Base-by-base conservation (phyloP, 2,797 vertebrate species). In the Threskiornis aethiopicus region DNA sequence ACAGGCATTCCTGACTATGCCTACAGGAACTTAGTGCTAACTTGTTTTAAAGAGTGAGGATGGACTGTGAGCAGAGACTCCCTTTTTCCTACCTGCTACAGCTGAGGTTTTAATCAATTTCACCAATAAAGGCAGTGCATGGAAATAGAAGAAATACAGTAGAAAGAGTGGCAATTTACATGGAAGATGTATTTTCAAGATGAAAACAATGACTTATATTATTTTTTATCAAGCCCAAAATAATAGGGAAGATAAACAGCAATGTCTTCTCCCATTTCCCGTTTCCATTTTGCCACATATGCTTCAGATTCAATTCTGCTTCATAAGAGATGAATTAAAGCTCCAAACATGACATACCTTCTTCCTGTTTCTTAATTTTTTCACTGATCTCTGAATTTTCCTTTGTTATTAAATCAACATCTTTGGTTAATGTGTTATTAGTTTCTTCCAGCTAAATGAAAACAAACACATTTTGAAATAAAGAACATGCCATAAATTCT, bases 361-460 rank as follows among this genome's bases (percentile, higher is more conserved):
- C 98, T 22, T 99, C 98, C 90, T 98, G 97, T 94, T 95, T 95
- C 84, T 78, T 98, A 44, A 99, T 96, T 96, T 98, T 99, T 94
- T 99, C 99, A 69, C 84, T 98, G 81, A 99, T 94, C 20, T 99
- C 99, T 4, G 98, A 59, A 97, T 99, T 99, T 97, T 99, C 99
- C 97, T 99, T 99, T 96, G 98, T 99, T 97, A 99, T 97, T 96
- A 98, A 98, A 97, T 99, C 99, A 94, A 99, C 98, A 83, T 99
- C 99, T 99, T 99, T 99, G 98, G 99, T 99, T 97, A 99, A 98
- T 51, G 99, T 99, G 97, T 96, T 99, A 96, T 99, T 99, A 47
- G 98, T 98, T 95, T 99, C 99, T 98, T 99, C 99, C 75, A 99
- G 99, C 99, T 99, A 97, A 87, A 96, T 29, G 87, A 97, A 97